Base-by-base conservation (phyloP, 2,888 invertebrate genomes). In the Diplolepis rosae region DNA sequence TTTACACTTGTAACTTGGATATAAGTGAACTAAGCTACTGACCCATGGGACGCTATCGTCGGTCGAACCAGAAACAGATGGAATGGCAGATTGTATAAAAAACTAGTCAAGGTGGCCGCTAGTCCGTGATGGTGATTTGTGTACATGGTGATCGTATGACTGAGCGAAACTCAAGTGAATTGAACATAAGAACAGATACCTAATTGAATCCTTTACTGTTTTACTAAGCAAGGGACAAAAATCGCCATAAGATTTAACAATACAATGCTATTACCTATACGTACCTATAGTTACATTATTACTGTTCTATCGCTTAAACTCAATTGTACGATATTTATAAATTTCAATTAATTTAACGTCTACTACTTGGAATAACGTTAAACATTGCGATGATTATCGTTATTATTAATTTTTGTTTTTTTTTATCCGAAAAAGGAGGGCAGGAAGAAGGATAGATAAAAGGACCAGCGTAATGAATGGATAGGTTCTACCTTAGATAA, bases 41-140 rank as follows among this genome's bases (percentile, higher is more conserved):
- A 80, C 79, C 80, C 79, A 71, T 73, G 80, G 79, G 81, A 82
- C 79, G 71, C 74, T 77, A 79, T 76, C 78, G 73, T 80, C 76
- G 74, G 82, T 77, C 80, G 76, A 75, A 79, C 77, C 77, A 71
- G 74, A 68, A 77, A 77, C 68, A 70, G 65, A 72, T 71, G 73
- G 51, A 66, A 72, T 67, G 54, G 73, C 69, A 71, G 66, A 77
- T 73, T 72, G 69, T 66, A 75, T 77, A 84, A 77, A 80, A 82
- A 84, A 85, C 88, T 88, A 88, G 88, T 88, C 88, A 88, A 86
- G 87, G 84, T 88, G 87, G 84, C 86, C 84, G 84, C 88, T 88
- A 87, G 88, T 88, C 88, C 84, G 84, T 84, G 82, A 87, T 83
- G 71, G 82, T 85, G 82, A 84, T 84, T 85, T 83, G 82, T 70